phyloP scores from a whole-genome alignment of 2,888 invertebrate species.

The Caenorhabditis virilis region DNA sequence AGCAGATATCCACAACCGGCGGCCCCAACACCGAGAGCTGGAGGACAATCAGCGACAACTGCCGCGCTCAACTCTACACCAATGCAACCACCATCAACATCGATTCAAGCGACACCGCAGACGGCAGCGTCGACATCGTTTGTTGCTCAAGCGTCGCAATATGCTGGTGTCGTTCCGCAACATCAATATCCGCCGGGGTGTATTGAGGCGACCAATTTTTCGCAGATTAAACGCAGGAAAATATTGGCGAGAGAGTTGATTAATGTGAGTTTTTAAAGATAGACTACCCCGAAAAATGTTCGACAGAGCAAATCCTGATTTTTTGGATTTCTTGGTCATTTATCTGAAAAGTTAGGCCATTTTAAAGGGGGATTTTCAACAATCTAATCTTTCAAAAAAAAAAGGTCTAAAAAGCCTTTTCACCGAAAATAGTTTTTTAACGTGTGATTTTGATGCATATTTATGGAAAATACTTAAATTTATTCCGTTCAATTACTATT shows the following conservation, averaged over 20 bases:
- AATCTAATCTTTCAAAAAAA: no score
- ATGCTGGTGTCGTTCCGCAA: not conserved
- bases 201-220: slow-evolving; percentile 55
- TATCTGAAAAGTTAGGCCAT: no score
- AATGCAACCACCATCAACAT: slow-evolving; percentile 3
- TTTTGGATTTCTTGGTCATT: no score
- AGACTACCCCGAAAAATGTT: not conserved
- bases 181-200: slow-evolving; percentile 52
- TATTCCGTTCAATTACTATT: no score
- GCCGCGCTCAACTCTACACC: not conserved
- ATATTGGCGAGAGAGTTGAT: slow-evolving; percentile 47
- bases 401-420: no score
- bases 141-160: slow-evolving; percentile 4
- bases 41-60: not conserved
- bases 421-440: no score
- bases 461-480: no score
- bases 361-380: no score
- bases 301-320: no score
- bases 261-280: slow-evolving; percentile 22
- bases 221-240: slow-evolving; percentile 36
- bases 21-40: not conserved
- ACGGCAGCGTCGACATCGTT: slow-evolving; percentile 6
- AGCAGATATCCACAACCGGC: slow-evolving; percentile 14
- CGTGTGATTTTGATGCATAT: no score
- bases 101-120: slow-evolving; percentile 6